Conservation (phyloP, 1,140 invertebrate species). For the Panagrolaimus sp. region DNA sequence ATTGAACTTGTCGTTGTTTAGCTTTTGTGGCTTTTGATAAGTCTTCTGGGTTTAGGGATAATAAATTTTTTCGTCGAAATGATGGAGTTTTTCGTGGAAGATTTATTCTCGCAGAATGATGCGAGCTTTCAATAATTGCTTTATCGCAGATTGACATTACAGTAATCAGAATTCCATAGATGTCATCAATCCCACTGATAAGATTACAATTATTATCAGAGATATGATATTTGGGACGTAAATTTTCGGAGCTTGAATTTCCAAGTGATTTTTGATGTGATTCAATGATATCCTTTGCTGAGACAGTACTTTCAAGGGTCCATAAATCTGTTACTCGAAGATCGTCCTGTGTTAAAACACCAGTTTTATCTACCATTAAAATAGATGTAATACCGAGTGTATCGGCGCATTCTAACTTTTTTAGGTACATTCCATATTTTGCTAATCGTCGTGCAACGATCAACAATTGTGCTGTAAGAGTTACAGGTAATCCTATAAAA, state of each 20-base stretch:
- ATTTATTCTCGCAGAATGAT: not conserved
- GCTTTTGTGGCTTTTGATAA: not conserved
- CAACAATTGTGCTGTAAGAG: conserved; percentile 37
- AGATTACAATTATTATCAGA: not conserved
- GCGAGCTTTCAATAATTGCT: conserved; percentile 15
- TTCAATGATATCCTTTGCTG: too few relatives aligned
- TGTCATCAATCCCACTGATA: not conserved
- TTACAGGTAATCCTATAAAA: conserved; percentile 41
- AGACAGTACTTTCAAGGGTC: conserved; percentile 8
- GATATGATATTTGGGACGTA: not conserved
- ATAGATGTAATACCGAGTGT: conserved; percentile 38
- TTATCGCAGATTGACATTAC: conserved; percentile 21
- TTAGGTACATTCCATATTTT: conserved; percentile 33
- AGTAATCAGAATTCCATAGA: conserved; percentile 13
- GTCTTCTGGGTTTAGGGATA: conserved; percentile 15
- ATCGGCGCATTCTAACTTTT: conserved; percentile 36
- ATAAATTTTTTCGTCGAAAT: conserved; percentile 13
- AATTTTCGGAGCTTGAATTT: too few relatives aligned
- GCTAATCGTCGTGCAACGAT: conserved; percentile 37
- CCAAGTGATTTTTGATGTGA: too few relatives aligned
- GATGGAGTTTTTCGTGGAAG: conserved; percentile 4
- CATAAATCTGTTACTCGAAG: conserved; percentile 22
- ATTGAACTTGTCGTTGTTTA: not conserved
- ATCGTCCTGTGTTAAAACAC: conserved; percentile 24
- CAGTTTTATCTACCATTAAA: conserved; percentile 30